phyloP scores from a whole-genome alignment of 2,797 vertebrate genomes.

The Megaceryle alcyon region DNA sequence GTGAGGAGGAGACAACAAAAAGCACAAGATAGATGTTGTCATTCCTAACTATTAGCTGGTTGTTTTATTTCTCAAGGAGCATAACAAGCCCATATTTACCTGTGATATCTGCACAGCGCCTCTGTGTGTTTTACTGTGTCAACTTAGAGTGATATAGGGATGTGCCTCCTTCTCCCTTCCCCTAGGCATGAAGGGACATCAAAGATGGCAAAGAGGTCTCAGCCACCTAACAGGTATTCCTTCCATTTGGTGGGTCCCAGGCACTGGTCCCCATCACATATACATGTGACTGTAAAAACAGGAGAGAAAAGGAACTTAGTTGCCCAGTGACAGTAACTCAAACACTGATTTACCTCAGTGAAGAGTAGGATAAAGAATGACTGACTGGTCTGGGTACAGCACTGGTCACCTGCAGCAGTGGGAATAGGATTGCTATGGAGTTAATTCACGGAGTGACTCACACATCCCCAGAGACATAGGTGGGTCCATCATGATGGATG shows the following conservation, averaged over 20 bases:
- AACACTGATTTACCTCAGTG: rapidly evolving
- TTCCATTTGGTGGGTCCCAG: neutral
- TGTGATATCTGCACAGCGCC: neutral
- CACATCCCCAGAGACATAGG: neutral
- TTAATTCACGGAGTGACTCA: neutral
- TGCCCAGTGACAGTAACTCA: neutral
- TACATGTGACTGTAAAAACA: neutral
- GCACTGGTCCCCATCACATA: neutral
- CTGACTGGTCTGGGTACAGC: neutral
- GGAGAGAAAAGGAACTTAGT: neutral
- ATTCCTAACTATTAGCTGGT: neutral
- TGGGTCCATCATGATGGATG: neutral
- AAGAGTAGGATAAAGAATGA: neutral
- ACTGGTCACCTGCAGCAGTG: neutral
- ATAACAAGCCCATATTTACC: neutral
- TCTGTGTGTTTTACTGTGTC: neutral
- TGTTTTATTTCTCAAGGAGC: neutral
- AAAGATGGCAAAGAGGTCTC: neutral
- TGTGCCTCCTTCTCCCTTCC: neutral
- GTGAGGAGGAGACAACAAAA: neutral
- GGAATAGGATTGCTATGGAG: neutral
- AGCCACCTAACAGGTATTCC: neutral
- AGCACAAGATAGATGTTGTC: neutral
- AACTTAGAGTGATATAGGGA: neutral
- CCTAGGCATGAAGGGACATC: neutral